phyloP scores from a whole-genome alignment of 2,797 vertebrate species.

The Bradypodion ventrale region DNA sequence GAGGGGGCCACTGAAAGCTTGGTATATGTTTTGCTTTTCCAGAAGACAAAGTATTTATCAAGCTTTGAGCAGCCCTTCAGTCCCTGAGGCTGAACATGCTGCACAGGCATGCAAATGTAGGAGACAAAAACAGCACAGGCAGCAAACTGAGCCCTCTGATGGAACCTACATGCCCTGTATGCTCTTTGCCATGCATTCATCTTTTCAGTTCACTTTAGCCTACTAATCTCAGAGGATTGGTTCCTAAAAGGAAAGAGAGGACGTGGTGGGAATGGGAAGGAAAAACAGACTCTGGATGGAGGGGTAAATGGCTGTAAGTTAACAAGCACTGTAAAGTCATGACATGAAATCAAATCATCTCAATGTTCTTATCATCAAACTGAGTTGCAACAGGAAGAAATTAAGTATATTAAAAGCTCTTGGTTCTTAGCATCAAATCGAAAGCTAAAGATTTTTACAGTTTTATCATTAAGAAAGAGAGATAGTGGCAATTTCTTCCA shows the following conservation, averaged over 20 bases:
- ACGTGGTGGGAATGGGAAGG: background rate
- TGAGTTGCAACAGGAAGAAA: constrained; percentile 38
- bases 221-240: constrained; percentile 38
- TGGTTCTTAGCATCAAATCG: background rate
- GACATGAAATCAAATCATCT: constrained; percentile 37
- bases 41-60: constrained; percentile 52
- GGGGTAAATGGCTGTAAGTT: constrained; percentile 29
- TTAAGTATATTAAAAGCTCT: constrained; percentile 24
- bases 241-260: constrained; percentile 13
- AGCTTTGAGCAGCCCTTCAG: constrained; percentile 44
- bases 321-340: constrained; percentile 29
- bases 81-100: constrained; percentile 28
- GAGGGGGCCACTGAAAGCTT: constrained; percentile 55
- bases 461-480: background rate
- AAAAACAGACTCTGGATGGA: constrained; percentile 18
- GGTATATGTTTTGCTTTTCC: constrained; percentile 59
- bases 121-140: background rate
- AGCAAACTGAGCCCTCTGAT: background rate
- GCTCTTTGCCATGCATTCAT: background rate
- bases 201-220: constrained; percentile 39
- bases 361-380: constrained; percentile 26
- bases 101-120: background rate
- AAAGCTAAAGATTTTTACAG: background rate
- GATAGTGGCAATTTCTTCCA: background rate
- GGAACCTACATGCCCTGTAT: background rate